A percentile compares a stretch with the other conserved stretches of the same genome.
Evolutionary conservation across 2,797 vertebrate genomes (phyloP).

Genomic region (Onychomys torridus): DNA sequence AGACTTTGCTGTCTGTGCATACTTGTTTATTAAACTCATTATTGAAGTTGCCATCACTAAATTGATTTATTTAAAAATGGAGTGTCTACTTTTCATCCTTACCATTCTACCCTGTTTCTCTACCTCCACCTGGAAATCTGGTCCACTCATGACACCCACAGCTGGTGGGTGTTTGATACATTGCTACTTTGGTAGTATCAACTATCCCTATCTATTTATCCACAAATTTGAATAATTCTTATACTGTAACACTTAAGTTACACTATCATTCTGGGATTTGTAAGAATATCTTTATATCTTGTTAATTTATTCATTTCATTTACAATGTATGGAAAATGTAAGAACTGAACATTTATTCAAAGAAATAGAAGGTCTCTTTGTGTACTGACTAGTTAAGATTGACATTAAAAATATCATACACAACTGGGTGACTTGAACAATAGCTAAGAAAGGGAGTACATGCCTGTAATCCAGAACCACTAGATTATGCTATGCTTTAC

Average conservation of each 20-base stretch:
- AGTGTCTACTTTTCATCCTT: neutral
- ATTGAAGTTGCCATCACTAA: neutral
- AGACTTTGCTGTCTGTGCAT: conserved; percentile 8
- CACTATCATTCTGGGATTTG: neutral
- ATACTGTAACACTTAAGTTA: neutral
- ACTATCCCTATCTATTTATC: neutral
- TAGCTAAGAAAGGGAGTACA: neutral
- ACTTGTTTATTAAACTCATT: conserved; percentile 54
- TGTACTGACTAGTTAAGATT: neutral
- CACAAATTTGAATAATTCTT: neutral
- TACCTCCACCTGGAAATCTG: neutral
- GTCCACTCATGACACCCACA: neutral
- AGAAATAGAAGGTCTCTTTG: neutral
- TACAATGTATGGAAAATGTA: conserved; percentile 11
- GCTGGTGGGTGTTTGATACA: neutral
- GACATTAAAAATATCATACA: neutral
- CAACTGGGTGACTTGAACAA: neutral
- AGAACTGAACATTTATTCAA: neutral
- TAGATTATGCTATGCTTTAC: neutral
- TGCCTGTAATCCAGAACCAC: neutral
- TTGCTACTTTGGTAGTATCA: neutral
- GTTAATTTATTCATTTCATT: neutral
- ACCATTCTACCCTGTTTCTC: neutral
- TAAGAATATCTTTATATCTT: neutral
- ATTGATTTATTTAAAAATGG: conserved; percentile 15